Evolutionary conservation across 1,140 invertebrate species (phyloP).

Genomic region (Bombus sylvicola): DNA sequence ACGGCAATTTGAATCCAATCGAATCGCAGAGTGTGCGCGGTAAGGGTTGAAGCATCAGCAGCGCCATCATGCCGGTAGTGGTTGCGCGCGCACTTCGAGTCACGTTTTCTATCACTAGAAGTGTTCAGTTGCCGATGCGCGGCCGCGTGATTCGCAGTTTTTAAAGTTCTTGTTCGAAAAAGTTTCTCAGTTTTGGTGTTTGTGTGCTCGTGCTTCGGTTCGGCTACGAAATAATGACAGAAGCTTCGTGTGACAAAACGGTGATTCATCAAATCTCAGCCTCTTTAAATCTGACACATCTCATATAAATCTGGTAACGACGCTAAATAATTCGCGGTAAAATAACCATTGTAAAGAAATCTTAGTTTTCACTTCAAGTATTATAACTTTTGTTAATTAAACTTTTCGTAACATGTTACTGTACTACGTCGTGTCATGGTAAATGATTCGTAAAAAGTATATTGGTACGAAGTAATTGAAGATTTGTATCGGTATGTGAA

Average conservation of each 20-base stretch:
- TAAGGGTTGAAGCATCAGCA: neutral
- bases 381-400: neutral
- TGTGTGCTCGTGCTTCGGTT: neutral
- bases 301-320: too few relatives aligned
- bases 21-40: neutral
- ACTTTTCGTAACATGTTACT: too few relatives aligned
- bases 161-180: conserved; percentile 26
- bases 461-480: neutral
- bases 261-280: neutral
- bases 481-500: neutral
- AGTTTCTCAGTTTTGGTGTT: neutral
- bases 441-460: too few relatives aligned
- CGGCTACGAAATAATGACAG: neutral
- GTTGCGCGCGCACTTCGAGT: conserved; percentile 65
- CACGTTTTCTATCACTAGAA: conserved; percentile 58
- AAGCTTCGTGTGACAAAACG: neutral
- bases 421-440: neutral
- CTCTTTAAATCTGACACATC: neutral
- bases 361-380: neutral
- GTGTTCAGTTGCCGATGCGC: conserved; percentile 61
- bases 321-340: neutral
- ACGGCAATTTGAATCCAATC: neutral
- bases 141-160: conserved; percentile 60
- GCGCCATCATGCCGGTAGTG: conserved; percentile 22
- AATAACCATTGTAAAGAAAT: neutral